These are phyloP conservation scores for Triplophysa tibetana DNA, from an alignment of 2,113 vertebrate species.

Conservation along the genomic window DNA sequence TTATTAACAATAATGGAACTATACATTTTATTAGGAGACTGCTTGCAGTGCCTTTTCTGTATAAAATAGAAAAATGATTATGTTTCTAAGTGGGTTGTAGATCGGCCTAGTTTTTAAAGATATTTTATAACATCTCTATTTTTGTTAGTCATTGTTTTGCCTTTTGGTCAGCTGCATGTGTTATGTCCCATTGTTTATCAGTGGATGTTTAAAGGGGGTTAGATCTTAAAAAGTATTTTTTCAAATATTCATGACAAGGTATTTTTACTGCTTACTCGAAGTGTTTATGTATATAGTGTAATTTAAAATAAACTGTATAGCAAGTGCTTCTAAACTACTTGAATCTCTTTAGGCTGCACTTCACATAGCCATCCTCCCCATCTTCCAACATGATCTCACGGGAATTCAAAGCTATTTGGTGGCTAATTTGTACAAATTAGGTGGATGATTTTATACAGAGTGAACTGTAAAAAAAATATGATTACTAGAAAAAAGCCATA, in stretches of 20 bases:
- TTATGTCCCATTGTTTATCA: slow-evolving; percentile 15
- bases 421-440: no score
- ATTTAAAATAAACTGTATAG: slow-evolving; percentile 51
- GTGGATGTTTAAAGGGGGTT: not conserved
- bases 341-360: no score
- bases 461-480: no score
- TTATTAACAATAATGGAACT: slow-evolving; percentile 72
- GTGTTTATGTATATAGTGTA: slow-evolving; percentile 50
- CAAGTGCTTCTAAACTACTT: not conserved
- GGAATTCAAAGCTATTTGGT: no score
- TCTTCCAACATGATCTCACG: no score
- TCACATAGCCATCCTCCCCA: no score
- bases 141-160: slow-evolving; percentile 18
- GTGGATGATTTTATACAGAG: no score
- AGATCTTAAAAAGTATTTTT: not conserved
- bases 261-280: slow-evolving; percentile 45
- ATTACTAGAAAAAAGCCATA: no score
- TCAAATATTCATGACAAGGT: slow-evolving; percentile 53
- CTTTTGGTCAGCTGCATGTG: slow-evolving; percentile 24
- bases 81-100: slow-evolving; percentile 77
- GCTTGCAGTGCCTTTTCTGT: slow-evolving; percentile 72
- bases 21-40: slow-evolving; percentile 29
- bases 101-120: slow-evolving; percentile 70
- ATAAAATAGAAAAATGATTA: slow-evolving; percentile 64
- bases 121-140: slow-evolving; percentile 39